Base-by-base conservation (phyloP, 2,113 vertebrate species). In the Dascyllus trimaculatus region DNA sequence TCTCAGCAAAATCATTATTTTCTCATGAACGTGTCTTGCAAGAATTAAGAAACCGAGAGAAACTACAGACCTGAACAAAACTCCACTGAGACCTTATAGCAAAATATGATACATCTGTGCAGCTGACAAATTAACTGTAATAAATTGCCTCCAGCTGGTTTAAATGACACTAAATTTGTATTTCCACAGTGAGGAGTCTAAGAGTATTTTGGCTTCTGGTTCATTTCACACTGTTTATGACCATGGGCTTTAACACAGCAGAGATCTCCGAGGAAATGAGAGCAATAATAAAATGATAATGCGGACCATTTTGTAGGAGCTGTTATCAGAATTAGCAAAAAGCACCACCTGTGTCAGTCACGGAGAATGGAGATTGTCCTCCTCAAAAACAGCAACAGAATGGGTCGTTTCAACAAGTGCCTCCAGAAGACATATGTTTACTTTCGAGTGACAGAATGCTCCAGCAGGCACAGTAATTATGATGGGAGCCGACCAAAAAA, bases 41-140 rank as follows among this genome's bases (percentile, higher is more conserved):
- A 65, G 25, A 51, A 51, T 2, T 51, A 18, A 48, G 48, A 49
- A 29, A 21, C 43, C 25, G 8, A 19, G 17, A 53, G 18, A 49
- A 65, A 60, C 32, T 14, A 61, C 24, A 71, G 62, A 57, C 25
- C 49, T 38, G 18, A 48, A 46, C 35, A 61, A 62, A 80, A 38
- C 56, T 11, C 46, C 53, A 17, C 11, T 8, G 8, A 43, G 15
- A 52, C 51, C 1, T 51, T 75, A 52, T 13, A 32, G 52, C 19
- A 62, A 51, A 69, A 75, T 63, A n/a, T 49, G 24, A 64, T n/a
- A 63, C 59, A 11, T 52, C 29, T 66, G 43, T 11, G 5, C 11
- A 49, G 26, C 25, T 60, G 46, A 66, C 11, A 66, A 59, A 54
- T 71, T 62, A 17, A 32, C 13, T 1, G 13, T 81, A 79, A 86